A percentile compares a stretch with the other conserved stretches of the same genome.
Evolutionary conservation across 2,113 vertebrate species (phyloP).

Genomic region (Microtus pennsylvanicus): DNA sequence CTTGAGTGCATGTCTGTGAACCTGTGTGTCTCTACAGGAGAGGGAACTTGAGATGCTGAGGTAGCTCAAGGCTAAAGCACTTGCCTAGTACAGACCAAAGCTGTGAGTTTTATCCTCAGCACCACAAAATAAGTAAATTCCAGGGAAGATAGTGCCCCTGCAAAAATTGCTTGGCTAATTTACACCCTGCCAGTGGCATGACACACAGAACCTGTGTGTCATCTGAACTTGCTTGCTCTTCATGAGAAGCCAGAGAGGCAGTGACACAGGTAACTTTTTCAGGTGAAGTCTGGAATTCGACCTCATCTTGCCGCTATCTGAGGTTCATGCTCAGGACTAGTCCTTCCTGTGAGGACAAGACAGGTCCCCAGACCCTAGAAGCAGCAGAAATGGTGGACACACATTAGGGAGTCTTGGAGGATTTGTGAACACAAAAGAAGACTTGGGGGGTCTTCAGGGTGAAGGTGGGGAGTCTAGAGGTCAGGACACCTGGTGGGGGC

Average conservation of each 20-base stretch:
- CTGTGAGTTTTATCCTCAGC: background rate
- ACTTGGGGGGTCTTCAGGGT: background rate
- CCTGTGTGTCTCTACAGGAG: background rate
- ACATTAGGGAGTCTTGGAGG: background rate
- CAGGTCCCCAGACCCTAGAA: background rate
- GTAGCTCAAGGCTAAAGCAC: background rate
- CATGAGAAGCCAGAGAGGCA: background rate
- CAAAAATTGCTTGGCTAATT: background rate
- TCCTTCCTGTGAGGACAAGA: background rate
- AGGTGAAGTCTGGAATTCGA: background rate
- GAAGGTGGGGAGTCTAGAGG: background rate
- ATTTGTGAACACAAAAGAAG: background rate
- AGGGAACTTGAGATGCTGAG: background rate
- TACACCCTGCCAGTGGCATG: too few species aligned
- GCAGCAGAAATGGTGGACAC: fast-evolving
- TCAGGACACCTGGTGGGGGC: constrained; percentile 31
- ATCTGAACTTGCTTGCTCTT: background rate
- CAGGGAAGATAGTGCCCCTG: background rate
- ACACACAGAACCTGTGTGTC: background rate
- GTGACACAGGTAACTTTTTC: background rate
- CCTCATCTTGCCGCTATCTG: constrained; percentile 36
- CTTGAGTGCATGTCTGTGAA: background rate
- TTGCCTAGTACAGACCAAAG: background rate
- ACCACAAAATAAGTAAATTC: background rate
- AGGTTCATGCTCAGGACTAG: background rate